These are phyloP conservation scores for Amblyjoppa proteus DNA, from an alignment of 2,888 invertebrate species.

Conservation along the genomic window DNA sequence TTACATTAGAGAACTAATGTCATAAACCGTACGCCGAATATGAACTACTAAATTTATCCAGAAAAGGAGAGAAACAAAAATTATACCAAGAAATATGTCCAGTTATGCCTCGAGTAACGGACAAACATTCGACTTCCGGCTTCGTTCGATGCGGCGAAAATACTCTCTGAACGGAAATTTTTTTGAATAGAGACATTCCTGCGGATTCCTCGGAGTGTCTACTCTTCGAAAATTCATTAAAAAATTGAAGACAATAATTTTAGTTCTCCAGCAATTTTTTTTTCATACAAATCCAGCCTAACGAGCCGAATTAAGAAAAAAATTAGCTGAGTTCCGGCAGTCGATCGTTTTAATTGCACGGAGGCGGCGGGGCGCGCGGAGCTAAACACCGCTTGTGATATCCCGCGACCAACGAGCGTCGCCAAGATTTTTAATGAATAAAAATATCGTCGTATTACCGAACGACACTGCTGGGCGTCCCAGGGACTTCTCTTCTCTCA, in stretches of 20 bases:
- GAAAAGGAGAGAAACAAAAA: constrained; percentile 3
- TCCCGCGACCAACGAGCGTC: not conserved
- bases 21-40: constrained; percentile 19
- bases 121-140: constrained; percentile 4
- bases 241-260: too few relatives aligned
- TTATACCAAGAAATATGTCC: constrained; percentile 6
- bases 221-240: too few relatives aligned
- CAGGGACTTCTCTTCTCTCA: constrained; percentile 5
- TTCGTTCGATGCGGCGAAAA: not conserved
- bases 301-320: not conserved
- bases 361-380: not conserved
- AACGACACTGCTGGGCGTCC: constrained; percentile 33
- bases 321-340: not conserved
- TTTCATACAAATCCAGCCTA: not conserved
- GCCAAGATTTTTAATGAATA: constrained; percentile 18
- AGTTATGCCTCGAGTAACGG: not conserved
- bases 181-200: not conserved
- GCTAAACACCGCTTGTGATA: not conserved
- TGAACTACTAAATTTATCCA: not conserved
- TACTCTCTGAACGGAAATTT: not conserved
- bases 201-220: not conserved
- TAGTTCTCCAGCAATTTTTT: too few relatives aligned
- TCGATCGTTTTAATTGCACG: not conserved
- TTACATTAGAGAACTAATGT: constrained; percentile 30
- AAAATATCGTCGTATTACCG: constrained; percentile 49